Evolutionary conservation across 1,140 invertebrate species (phyloP), one percentile per base, ranked within the genome.

Genomic region (Nilaparvata lugens): DNA sequence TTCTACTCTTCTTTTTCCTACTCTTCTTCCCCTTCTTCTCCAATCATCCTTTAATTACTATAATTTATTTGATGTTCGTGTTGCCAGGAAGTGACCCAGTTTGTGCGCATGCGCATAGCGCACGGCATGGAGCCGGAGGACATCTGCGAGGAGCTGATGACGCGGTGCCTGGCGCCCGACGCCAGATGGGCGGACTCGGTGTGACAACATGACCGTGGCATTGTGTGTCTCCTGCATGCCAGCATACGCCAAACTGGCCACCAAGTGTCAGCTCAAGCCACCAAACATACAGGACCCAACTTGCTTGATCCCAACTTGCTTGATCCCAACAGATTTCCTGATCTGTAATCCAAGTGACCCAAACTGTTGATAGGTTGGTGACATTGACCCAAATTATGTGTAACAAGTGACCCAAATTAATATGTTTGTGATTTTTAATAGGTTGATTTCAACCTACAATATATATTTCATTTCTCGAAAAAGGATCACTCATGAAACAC

Each of bases 161-260:
- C 86, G 60, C 79, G 85, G 51, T 98, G 97, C 75, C 78, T 99
- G 43, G 93, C 95, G 3, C 95, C 96, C 0, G 95, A 98, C 75
- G 90, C 71, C 86, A 93, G 67, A 95, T 97, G 84, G 95, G 93
- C 31, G 95, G 93, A 2, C 78, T 96, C 40, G 97, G 97, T 98
- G 95, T 75, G 97, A 99, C 74, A 98, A 99, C 76, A 99, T 99
- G 97, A 97, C 94, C 31, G 92, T 95, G 0, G 80, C 48, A 75
- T 97, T 7, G 82, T 96, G 7, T 88, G 89, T 72, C 82, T 93
- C 25, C 74, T 91, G 2, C 83, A 90, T 45, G 84, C 35, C 81
- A 83, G 65, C 85, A n/a, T 93, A 88, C 68, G 81, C 83, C 52
- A 78, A 88, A 60, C 74, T 91, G n/a, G 71, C 78, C 43, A 60